Conservation (phyloP, 2,797 vertebrate species). For the Pterois miles region DNA sequence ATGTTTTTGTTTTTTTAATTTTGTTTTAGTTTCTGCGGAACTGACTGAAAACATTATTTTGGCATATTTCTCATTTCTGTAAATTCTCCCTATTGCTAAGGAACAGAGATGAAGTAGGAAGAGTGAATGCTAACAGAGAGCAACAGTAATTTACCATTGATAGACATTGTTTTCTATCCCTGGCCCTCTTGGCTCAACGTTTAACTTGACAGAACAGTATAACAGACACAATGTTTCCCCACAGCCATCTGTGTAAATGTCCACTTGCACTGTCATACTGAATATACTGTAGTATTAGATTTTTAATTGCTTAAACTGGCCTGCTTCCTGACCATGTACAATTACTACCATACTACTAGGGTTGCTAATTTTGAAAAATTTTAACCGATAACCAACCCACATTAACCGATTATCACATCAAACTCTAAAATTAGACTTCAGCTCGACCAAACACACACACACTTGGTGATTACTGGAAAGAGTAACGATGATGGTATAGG, state of each 20-base stretch:
- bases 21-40: slow-evolving; percentile 20
- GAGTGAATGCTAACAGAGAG: slow-evolving; percentile 18
- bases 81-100: neutral
- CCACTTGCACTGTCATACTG: neutral
- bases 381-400: no score
- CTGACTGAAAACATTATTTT: slow-evolving; percentile 26
- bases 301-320: slow-evolving; percentile 19
- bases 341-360: neutral
- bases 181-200: slow-evolving; percentile 21
- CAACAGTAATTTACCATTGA: slow-evolving; percentile 35
- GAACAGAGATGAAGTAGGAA: slow-evolving; percentile 10
- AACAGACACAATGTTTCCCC: slow-evolving; percentile 3
- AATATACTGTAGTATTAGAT: neutral
- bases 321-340: neutral
- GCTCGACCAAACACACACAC: no score
- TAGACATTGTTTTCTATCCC: slow-evolving; percentile 20
- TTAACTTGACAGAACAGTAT: slow-evolving; percentile 24
- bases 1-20: slow-evolving; percentile 16
- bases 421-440: no score
- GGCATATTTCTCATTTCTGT: slow-evolving; percentile 15
- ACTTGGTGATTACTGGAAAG: no score
- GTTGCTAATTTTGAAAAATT: no score
- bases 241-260: neutral
- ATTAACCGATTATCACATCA: no score
- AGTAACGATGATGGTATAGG: no score